These are phyloP conservation scores for Chorisops tibialis DNA, from an alignment of 2,888 invertebrate genomes.

Conservation along the genomic window DNA sequence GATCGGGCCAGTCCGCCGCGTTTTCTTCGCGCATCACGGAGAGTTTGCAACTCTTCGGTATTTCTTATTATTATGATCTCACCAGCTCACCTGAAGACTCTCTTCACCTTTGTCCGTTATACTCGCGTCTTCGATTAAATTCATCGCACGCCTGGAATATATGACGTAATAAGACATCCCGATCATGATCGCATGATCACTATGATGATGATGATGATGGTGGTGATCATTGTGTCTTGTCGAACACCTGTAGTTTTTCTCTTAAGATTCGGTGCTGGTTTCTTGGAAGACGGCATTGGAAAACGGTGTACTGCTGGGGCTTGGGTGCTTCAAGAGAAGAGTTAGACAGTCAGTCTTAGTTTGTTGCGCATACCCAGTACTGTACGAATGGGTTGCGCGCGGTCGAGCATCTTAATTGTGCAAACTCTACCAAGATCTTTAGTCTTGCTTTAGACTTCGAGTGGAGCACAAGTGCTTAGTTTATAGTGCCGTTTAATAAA, in stretches of 20 bases:
- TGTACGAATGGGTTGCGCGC: conserved; percentile 31
- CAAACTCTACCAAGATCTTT: conserved; percentile 36
- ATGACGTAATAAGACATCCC: conserved; percentile 7
- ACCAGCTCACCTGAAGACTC: not conserved
- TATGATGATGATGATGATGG: not conserved
- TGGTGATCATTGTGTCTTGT: conserved; percentile 19
- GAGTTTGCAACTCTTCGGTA: too few species aligned
- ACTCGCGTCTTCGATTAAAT: conserved; percentile 3
- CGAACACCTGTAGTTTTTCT: not conserved
- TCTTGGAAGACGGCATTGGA: conserved; percentile 13
- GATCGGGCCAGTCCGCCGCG: not conserved
- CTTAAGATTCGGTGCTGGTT: not conserved
- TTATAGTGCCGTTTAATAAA: conserved; percentile 38
- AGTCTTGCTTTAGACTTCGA: conserved; percentile 53
- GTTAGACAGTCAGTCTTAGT: conserved; percentile 12
- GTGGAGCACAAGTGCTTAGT: conserved; percentile 44
- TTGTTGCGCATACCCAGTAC: conserved; percentile 21
- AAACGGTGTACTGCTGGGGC: not conserved
- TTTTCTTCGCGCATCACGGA: too few species aligned
- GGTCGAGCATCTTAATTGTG: conserved; percentile 32
- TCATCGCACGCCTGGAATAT: conserved; percentile 13
- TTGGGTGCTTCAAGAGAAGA: conserved; percentile 20
- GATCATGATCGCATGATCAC: too few species aligned
- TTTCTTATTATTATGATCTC: too few species aligned
- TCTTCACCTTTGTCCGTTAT: conserved; percentile 20